These are phyloP conservation scores for Azorinus chamasolen DNA, from an alignment of 2,888 invertebrate genomes.

Conservation along the genomic window DNA sequence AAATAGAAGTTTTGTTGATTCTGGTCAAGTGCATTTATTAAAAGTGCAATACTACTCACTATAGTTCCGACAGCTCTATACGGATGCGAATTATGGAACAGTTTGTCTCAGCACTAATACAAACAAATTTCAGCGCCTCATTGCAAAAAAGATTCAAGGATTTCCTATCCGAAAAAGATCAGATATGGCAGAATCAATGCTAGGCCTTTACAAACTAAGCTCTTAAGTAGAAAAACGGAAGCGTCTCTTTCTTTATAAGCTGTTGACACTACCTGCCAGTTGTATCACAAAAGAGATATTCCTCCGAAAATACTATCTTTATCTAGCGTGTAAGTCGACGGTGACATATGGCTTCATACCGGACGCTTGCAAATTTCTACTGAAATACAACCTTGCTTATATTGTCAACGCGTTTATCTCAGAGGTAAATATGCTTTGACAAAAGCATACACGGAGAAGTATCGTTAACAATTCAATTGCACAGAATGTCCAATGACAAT, in stretches of 20 bases:
- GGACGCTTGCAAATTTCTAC: too few relatives aligned
- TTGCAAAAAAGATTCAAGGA: conserved; percentile 20
- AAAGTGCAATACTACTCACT: too few relatives aligned
- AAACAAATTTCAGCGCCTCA: conserved; percentile 18
- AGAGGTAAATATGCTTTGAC: too few relatives aligned
- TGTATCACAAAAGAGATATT: neutral
- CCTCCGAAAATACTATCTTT: neutral
- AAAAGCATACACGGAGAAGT: too few relatives aligned
- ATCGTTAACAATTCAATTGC: too few relatives aligned
- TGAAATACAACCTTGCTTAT: too few relatives aligned
- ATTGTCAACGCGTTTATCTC: too few relatives aligned
- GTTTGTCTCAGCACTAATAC: neutral
- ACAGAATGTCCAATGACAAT: too few relatives aligned
- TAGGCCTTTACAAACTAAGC: conserved; percentile 1
- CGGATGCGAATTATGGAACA: conserved; percentile 28
- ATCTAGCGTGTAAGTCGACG: neutral
- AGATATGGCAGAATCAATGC: conserved; percentile 20
- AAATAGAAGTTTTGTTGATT: too few relatives aligned
- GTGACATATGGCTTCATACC: neutral
- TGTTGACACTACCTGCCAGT: neutral
- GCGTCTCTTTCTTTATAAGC: conserved; percentile 15
- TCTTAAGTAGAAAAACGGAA: conserved; percentile 11
- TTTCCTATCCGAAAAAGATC: conserved; percentile 10
- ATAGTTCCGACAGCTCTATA: conserved; percentile 10
- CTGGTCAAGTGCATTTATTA: too few relatives aligned